phyloP scores from a whole-genome alignment of 2,888 invertebrate genomes.

The Cylloceria caligata region DNA sequence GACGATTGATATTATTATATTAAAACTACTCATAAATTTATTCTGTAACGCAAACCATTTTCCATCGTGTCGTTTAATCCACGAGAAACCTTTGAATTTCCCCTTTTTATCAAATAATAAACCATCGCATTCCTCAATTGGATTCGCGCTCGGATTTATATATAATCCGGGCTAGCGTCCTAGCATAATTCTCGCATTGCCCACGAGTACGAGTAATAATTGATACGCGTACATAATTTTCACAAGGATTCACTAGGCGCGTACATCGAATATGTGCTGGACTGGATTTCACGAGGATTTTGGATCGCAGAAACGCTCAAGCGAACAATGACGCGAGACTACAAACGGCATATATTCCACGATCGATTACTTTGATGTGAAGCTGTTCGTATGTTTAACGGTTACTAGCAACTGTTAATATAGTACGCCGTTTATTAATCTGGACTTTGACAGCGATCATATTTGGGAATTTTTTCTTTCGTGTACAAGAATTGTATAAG shows the following conservation, averaged over 20 bases:
- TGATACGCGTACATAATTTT: conserved; percentile 28
- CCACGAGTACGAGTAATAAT: conserved; percentile 11
- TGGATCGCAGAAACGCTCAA: background rate
- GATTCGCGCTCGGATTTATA: conserved; percentile 1
- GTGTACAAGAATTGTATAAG: background rate
- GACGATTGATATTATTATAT: background rate
- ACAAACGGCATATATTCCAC: conserved; percentile 47
- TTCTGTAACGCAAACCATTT: background rate
- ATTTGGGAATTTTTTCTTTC: background rate
- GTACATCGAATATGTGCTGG: conserved; percentile 20
- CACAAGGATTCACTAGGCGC: conserved; percentile 19
- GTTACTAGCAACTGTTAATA: conserved; percentile 8
- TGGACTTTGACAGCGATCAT: background rate
- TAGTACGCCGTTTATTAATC: background rate
- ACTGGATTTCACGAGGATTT: background rate
- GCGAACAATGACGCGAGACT: conserved; percentile 7
- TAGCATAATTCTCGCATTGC: background rate
- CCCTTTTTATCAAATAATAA: conserved; percentile 9
- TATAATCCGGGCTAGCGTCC: conserved; percentile 14
- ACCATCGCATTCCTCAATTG: conserved; percentile 12
- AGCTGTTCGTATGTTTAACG: too few species aligned
- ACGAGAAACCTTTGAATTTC: conserved; percentile 14
- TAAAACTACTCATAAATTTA: background rate
- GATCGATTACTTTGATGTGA: conserved; percentile 1
- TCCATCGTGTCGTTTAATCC: background rate